A percentile compares a stretch with the other conserved stretches of the same genome.
Evolutionary conservation across 2,888 invertebrate species (phyloP).

Genomic region (Apotomis turbidana): DNA sequence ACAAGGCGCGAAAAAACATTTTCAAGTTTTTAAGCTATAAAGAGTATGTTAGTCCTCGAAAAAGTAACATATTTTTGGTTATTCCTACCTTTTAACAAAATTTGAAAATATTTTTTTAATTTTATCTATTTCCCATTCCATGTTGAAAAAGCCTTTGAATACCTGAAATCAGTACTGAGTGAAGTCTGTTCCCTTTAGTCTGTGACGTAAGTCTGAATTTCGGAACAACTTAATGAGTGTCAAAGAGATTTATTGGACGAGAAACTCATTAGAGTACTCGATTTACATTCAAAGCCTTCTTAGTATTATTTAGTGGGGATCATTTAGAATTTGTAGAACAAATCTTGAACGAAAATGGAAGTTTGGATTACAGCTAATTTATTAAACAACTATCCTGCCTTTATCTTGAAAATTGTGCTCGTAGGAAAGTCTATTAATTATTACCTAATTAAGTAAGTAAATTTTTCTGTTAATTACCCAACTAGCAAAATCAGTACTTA

Average conservation of each 20-base stretch:
- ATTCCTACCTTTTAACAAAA: too few species aligned
- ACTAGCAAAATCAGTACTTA: too few species aligned
- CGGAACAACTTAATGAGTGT: slow-evolving; percentile 49
- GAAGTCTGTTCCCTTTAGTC: slow-evolving; percentile 26
- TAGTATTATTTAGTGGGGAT: slow-evolving; percentile 36
- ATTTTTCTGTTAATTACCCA: too few species aligned
- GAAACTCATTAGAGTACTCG: slow-evolving; percentile 45
- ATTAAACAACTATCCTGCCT: slow-evolving; percentile 7
- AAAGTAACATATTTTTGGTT: too few species aligned
- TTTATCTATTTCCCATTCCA: too few species aligned
- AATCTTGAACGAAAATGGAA: slow-evolving; percentile 20
- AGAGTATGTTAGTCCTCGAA: too few species aligned
- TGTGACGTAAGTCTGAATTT: slow-evolving; percentile 34
- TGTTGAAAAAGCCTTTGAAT: background rate
- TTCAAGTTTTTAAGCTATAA: too few species aligned
- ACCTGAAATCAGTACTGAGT: background rate
- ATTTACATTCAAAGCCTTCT: slow-evolving; percentile 49
- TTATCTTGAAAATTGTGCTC: slow-evolving; percentile 25
- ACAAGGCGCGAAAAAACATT: too few species aligned
- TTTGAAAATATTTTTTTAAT: too few species aligned
- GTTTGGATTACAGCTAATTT: slow-evolving; percentile 21
- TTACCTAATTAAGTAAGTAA: too few species aligned
- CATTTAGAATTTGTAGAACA: slow-evolving; percentile 34
- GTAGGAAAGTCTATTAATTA: background rate
- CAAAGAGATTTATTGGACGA: slow-evolving; percentile 51